These are phyloP conservation scores for Scleropages formosus DNA, from an alignment of 2,797 vertebrate genomes.

Conservation along the genomic window DNA sequence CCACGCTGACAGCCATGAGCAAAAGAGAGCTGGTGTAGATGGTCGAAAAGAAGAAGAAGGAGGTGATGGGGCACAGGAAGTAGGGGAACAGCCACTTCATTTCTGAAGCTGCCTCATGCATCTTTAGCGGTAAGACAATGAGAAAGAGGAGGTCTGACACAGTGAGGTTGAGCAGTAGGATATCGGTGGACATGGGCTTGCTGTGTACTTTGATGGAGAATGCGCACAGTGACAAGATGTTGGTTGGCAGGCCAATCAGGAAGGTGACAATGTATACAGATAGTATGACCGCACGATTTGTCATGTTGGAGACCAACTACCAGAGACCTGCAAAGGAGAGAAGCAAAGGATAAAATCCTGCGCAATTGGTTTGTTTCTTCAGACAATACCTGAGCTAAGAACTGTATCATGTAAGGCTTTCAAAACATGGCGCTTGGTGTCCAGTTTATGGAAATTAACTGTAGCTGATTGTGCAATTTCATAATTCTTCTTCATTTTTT, in stretches of 20 bases:
- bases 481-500: too few relatives aligned
- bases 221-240: conserved; percentile 68
- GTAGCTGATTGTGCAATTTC: too few relatives aligned
- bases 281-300: conserved; percentile 53
- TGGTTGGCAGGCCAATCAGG: conserved; percentile 70
- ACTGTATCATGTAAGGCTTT: too few relatives aligned
- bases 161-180: conserved; percentile 75
- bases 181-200: conserved; percentile 56
- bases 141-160: conserved; percentile 75
- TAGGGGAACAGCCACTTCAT: conserved; percentile 61
- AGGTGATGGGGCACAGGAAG: conserved; percentile 64
- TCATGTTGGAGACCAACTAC: conserved; percentile 2
- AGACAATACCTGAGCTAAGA: too few relatives aligned
- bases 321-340: conserved; percentile 12
- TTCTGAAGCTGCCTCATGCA: conserved; percentile 56
- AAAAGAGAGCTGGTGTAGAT: conserved; percentile 81
- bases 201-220: conserved; percentile 62
- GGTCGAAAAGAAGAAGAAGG: conserved; percentile 73
- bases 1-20: conserved; percentile 73
- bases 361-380: too few relatives aligned
- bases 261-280: conserved; percentile 66
- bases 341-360: background rate
- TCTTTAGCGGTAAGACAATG: conserved; percentile 75
- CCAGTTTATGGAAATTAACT: too few relatives aligned
- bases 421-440: too few relatives aligned